These are phyloP conservation scores for Metaphire vulgaris DNA, from an alignment of 1,140 invertebrate genomes.

Conservation along the genomic window DNA sequence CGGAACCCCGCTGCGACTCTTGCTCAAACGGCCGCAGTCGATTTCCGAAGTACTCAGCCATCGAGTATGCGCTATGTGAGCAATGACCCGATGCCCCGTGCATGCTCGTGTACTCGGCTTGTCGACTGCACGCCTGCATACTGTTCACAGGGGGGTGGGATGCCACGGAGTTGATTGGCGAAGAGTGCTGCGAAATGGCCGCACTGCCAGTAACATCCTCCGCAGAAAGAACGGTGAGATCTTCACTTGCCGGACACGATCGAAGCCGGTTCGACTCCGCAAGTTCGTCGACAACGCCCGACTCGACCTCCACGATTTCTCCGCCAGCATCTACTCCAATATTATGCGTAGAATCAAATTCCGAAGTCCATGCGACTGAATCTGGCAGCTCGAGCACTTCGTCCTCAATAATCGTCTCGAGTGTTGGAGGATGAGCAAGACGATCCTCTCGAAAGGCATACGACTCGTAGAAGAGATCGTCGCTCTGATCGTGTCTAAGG, in stretches of 20 bases:
- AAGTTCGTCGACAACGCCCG: not conserved
- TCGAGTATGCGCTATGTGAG: not conserved
- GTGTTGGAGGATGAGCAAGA: conserved; percentile 9
- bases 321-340: not conserved
- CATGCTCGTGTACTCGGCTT: not conserved
- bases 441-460: not conserved
- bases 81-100: not conserved
- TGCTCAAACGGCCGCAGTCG: not conserved
- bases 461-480: conserved; percentile 3
- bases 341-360: not conserved
- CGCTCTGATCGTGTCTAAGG: not conserved
- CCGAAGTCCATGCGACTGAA: not conserved
- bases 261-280: not conserved
- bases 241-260: not conserved
- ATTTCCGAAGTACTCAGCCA: not conserved
- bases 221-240: not conserved
- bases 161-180: not conserved
- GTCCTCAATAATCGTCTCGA: conserved; percentile 15
- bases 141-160: not conserved
- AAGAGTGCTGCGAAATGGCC: not conserved
- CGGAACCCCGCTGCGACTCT: not conserved
- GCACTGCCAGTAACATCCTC: not conserved
- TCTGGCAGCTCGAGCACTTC: conserved; percentile 16
- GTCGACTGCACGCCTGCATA: not conserved
- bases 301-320: conserved; percentile 2